Evolutionary conservation across 2,113 vertebrate species (phyloP).

Genomic region (Athene cunicularia): DNA sequence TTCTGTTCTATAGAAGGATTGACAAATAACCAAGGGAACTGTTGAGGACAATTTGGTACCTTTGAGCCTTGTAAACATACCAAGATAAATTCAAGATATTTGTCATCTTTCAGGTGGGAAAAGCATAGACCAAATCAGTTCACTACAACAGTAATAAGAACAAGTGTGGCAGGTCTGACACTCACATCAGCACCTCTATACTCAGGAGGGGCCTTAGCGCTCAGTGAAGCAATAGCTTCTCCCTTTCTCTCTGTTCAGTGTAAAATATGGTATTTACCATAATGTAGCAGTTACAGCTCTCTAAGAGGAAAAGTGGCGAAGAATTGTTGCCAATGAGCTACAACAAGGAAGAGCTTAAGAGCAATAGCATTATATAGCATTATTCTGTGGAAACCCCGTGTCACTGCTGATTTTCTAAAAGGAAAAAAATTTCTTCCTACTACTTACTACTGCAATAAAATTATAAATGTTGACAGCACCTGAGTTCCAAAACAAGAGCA

Average conservation of each 20-base stretch:
- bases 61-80: background rate
- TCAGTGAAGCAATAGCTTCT: background rate
- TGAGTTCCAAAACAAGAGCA: background rate
- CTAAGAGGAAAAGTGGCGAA: background rate
- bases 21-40: background rate
- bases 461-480: background rate
- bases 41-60: background rate
- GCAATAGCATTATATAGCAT: background rate
- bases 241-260: background rate
- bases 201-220: background rate
- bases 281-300: background rate
- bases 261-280: background rate
- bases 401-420: background rate
- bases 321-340: background rate
- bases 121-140: background rate
- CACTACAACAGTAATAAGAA: background rate
- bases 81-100: background rate
- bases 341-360: slow-evolving; percentile 2
- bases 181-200: background rate
- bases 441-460: background rate
- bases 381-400: background rate
- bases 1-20: background rate
- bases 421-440: background rate
- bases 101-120: background rate
- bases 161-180: background rate